Conservation (phyloP, 1,140 invertebrate species). For the Asobara japonica region DNA sequence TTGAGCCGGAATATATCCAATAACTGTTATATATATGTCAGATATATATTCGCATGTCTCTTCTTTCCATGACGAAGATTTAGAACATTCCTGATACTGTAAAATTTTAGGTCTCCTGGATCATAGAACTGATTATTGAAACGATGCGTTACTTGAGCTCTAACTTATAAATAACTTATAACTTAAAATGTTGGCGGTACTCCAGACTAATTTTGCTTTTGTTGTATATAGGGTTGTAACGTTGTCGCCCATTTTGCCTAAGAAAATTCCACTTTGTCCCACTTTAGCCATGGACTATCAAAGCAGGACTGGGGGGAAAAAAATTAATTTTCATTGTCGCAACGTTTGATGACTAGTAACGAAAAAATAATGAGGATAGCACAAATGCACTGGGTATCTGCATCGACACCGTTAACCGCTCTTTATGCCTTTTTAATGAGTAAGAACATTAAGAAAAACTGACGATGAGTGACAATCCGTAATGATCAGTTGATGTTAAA, state of each 20-base stretch:
- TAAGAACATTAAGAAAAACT: neutral
- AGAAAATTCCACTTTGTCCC: neutral
- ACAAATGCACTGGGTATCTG: neutral
- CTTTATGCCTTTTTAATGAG: neutral
- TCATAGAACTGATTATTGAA: too few species aligned
- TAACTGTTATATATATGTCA: too few species aligned
- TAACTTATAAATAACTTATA: too few species aligned
- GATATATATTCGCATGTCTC: too few species aligned
- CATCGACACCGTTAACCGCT: neutral
- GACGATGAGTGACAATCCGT: neutral
- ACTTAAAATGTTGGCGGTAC: too few species aligned
- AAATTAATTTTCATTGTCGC: neutral
- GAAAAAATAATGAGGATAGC: neutral
- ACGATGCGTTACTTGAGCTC: too few species aligned
- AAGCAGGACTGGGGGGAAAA: neutral
- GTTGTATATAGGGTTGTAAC: too few species aligned
- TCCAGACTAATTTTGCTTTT: too few species aligned
- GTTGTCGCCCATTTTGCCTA: neutral
- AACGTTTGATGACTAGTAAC: neutral
- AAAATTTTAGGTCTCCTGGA: too few species aligned
- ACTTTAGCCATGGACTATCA: constrained; percentile 6
- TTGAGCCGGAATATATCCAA: too few species aligned
- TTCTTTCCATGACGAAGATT: too few species aligned
- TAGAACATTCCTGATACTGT: too few species aligned
- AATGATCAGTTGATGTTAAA: neutral